Evolutionary conservation across 2,888 invertebrate genomes (phyloP).

Genomic region (Hofmannophila pseudospretella): DNA sequence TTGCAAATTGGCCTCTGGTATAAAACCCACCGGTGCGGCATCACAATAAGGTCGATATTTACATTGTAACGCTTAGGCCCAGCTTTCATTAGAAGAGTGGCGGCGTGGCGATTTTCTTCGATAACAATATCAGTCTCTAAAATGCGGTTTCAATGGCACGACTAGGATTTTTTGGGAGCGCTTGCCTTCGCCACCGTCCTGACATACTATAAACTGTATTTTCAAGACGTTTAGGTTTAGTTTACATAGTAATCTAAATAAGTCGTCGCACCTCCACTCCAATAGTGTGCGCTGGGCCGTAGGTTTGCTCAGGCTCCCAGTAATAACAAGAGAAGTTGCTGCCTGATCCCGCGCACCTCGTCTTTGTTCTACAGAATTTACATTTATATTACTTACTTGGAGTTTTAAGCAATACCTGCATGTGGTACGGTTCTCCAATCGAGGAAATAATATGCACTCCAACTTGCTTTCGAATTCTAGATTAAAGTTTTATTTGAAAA

Average conservation of each 20-base stretch:
- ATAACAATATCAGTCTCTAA: no score
- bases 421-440: conserved; percentile 8
- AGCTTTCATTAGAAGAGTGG: no score
- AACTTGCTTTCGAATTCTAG: conserved; percentile 2
- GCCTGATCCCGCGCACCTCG: conserved; percentile 27
- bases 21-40: not conserved
- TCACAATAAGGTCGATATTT: conserved; percentile 6
- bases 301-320: conserved; percentile 6
- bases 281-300: no score
- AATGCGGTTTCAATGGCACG: no score
- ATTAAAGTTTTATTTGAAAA: not conserved
- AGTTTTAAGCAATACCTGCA: conserved; percentile 50
- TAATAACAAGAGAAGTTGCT: conserved; percentile 33
- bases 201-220: no score
- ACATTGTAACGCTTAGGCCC: not conserved
- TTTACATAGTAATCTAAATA: no score
- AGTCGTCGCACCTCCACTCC: no score
- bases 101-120: no score
- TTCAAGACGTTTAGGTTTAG: no score
- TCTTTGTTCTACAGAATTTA: conserved; percentile 44
- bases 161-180: no score
- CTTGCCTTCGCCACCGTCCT: no score
- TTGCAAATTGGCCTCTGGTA: not conserved
- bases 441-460: conserved; percentile 2
- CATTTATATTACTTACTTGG: conserved; percentile 53